Evolutionary conservation across 2,113 vertebrate species (phyloP), one percentile per base, ranked within the genome.

Genomic region (Aix galericulata): DNA sequence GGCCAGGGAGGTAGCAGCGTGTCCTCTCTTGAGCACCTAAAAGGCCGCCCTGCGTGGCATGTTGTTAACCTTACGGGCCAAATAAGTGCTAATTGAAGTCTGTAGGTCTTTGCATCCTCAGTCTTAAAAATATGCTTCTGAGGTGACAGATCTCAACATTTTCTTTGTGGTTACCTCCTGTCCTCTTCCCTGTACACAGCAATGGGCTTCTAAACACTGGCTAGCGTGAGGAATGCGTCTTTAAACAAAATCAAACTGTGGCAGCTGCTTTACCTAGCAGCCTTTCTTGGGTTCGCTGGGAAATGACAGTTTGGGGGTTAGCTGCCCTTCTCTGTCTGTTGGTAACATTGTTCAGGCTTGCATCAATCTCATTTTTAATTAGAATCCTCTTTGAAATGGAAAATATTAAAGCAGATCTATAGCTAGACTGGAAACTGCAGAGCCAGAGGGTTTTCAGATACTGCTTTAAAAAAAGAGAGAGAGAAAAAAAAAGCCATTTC

Each of bases 381-480:
- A 89, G 82, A 89, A 56, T 76, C 62, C 34, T 84, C 81, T 96
- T 86, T 96, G 95, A 96, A 94, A 92, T 88, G 69, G 93, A 90
- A 96, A 94, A 94, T 93, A 93, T 89, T 91, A 91, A 94, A 96
- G 85, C 69, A 82, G 60, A 86, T 86, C 73, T 91, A 16, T 92
- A 86, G 77, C 69, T 69, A 88, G 93, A 25, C 44, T 31, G 34
- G 50, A 48, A 93, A 75, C 73, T 83, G 71, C 73, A 92, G 78
- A 84, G 88, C 82, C 89, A 74, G 69, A 89, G 86, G 91, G 82
- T 91, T 93, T 96, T 81, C 80, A 95, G 78, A 82, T 95, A 87
- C 68, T 62, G 40, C 83, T 56, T 72, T 80, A 21, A 53, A 64
- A 91, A 81, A 63, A 32, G 53, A 66, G 75, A 38, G 29, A 38